Evolutionary conservation across 2,888 invertebrate genomes (phyloP).

Genomic region (Melanotus villosus): DNA sequence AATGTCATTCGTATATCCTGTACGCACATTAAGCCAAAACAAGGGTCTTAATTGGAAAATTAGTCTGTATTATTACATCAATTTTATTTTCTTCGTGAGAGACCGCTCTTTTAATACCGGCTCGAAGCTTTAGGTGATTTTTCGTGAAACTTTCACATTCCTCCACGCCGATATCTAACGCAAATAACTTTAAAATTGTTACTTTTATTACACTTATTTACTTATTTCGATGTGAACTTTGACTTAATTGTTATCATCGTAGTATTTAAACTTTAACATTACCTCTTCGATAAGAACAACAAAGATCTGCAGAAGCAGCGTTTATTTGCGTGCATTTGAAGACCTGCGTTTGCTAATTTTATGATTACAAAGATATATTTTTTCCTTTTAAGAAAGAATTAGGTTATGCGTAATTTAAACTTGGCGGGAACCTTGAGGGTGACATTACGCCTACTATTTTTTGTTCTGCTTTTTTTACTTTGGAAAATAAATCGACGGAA

Average conservation of each 20-base stretch:
- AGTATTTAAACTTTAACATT: slow-evolving; percentile 40
- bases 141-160: not conserved
- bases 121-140: too few species aligned
- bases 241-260: slow-evolving; percentile 5
- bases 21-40: slow-evolving; percentile 34
- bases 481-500: too few species aligned
- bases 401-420: too few species aligned
- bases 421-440: too few species aligned
- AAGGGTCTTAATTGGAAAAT: slow-evolving; percentile 47
- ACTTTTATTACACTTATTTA: slow-evolving; percentile 27
- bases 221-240: slow-evolving; percentile 35
- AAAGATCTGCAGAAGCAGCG: slow-evolving; percentile 14
- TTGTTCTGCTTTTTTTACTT: too few species aligned
- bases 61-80: slow-evolving; percentile 20
- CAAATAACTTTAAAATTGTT: slow-evolving; percentile 23
- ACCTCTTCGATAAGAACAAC: slow-evolving; percentile 26
- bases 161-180: slow-evolving; percentile 18
- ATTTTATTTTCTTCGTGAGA: slow-evolving; percentile 4
- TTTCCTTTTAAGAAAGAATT: too few species aligned
- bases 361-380: too few species aligned
- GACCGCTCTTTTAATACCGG: too few species aligned
- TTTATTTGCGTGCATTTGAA: not conserved
- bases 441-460: too few species aligned
- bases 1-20: slow-evolving; percentile 35
- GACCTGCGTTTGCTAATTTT: not conserved